A percentile compares a stretch with the other conserved stretches of the same genome.
phyloP scores from a whole-genome alignment of 1,140 invertebrate genomes.

The Trachymyrmex septentrionalis region DNA sequence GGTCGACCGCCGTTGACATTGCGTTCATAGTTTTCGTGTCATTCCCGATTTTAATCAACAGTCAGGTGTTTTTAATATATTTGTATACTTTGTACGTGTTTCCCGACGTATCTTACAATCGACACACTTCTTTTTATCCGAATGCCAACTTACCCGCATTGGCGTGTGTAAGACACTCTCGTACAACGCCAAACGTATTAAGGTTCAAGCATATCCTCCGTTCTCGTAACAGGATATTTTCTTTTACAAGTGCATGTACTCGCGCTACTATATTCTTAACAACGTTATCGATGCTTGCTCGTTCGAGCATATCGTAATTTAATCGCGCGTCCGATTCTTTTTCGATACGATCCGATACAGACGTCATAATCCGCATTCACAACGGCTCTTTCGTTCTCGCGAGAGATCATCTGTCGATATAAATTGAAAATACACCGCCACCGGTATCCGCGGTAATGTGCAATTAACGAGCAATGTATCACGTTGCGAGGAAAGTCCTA shows the following conservation, averaged over 20 bases:
- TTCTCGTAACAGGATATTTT: conserved; percentile 44
- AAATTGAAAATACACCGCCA: conserved; percentile 53
- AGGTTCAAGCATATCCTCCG: neutral
- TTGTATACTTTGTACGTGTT: neutral
- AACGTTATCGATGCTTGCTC: conserved; percentile 38
- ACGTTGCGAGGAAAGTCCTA: conserved; percentile 44
- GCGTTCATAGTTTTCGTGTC: conserved; percentile 27
- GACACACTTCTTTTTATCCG: conserved; percentile 26
- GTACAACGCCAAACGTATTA: neutral
- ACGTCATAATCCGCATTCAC: conserved; percentile 44
- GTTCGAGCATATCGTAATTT: conserved; percentile 53
- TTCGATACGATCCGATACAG: conserved; percentile 56
- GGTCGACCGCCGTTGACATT: neutral
- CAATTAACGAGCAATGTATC: conserved; percentile 60
- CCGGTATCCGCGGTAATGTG: conserved; percentile 39
- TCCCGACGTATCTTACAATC: neutral
- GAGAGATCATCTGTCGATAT: conserved; percentile 56
- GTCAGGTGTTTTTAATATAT: conserved; percentile 36
- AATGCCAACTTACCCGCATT: neutral
- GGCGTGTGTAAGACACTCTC: neutral
- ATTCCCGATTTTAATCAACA: conserved; percentile 36
- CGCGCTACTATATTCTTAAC: neutral
- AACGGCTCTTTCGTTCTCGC: neutral
- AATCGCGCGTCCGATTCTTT: conserved; percentile 50
- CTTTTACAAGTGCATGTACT: neutral